phyloP scores from a whole-genome alignment of 2,113 vertebrate species.

The Bagarius yarrelli region DNA sequence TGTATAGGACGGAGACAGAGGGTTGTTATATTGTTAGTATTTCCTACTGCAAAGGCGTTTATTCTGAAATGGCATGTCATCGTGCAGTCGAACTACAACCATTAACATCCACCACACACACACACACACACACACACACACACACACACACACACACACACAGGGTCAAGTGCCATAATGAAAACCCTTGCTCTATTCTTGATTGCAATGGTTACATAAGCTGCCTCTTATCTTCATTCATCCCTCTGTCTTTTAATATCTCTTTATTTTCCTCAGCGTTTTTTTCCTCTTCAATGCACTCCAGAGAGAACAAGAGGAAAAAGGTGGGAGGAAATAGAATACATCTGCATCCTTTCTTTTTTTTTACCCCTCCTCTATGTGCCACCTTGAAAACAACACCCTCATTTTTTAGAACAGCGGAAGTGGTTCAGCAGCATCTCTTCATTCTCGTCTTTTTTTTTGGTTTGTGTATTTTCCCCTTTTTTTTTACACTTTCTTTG shows the following conservation, averaged over 20 bases:
- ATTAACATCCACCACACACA: neutral
- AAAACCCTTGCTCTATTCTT: slow-evolving; percentile 50
- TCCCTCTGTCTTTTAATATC: slow-evolving; percentile 27
- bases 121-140: slow-evolving; percentile 16
- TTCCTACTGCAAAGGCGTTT: slow-evolving; percentile 40
- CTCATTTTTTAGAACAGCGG: slow-evolving; percentile 47
- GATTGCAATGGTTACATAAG: slow-evolving; percentile 71
- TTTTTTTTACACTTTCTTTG: slow-evolving; percentile 39
- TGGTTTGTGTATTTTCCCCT: slow-evolving; percentile 42
- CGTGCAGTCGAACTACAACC: slow-evolving; percentile 42
- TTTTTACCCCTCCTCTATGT: slow-evolving; percentile 39
- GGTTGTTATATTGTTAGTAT: slow-evolving; percentile 28
- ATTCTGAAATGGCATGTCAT: slow-evolving; percentile 52
- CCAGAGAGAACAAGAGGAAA: neutral
- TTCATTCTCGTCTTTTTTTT: slow-evolving; percentile 58
- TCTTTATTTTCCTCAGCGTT: slow-evolving; percentile 47
- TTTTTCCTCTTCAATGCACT: neutral
- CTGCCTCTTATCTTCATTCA: slow-evolving; percentile 50
- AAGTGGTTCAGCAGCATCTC: slow-evolving; percentile 29
- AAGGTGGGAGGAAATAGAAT: slow-evolving; percentile 1
- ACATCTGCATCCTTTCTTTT: slow-evolving; percentile 59
- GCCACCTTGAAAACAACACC: slow-evolving; percentile 71
- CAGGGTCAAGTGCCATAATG: slow-evolving; percentile 38
- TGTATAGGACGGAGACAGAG: neutral
- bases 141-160: slow-evolving; percentile 15